A percentile compares a stretch with the other conserved stretches of the same genome.
These are phyloP conservation scores for Oasisia sp. DNA, from an alignment of 2,888 invertebrate genomes.

Conservation along the genomic window DNA sequence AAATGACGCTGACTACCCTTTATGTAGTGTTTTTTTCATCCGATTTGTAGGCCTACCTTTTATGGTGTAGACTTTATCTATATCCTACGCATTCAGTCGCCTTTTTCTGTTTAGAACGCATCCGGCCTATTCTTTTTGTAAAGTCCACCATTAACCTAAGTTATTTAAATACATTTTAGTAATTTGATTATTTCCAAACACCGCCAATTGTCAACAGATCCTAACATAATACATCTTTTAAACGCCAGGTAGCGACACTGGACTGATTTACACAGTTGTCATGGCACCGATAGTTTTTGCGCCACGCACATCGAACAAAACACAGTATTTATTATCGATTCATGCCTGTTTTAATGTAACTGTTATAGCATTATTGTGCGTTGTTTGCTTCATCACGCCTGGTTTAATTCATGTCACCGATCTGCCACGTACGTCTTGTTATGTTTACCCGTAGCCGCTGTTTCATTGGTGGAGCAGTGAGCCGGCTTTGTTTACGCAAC, in stretches of 20 bases:
- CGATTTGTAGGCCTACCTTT: too few species aligned
- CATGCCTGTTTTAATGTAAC: background rate
- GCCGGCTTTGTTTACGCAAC: background rate
- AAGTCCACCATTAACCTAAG: too few species aligned
- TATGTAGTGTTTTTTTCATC: too few species aligned
- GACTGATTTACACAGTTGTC: background rate
- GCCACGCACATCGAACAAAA: background rate
- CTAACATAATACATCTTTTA: background rate
- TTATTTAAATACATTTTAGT: too few species aligned
- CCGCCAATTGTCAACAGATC: too few species aligned
- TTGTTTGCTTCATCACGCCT: background rate
- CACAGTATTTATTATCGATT: background rate
- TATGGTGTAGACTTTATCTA: too few species aligned
- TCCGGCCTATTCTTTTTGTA: too few species aligned
- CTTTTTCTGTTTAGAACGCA: too few species aligned
- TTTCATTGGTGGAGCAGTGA: background rate
- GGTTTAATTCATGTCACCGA: background rate
- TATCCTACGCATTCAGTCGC: too few species aligned
- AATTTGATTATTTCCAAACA: too few species aligned
- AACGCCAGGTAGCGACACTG: background rate
- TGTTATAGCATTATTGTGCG: background rate
- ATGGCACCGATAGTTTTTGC: background rate
- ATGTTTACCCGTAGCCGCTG: background rate
- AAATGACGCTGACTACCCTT: too few species aligned
- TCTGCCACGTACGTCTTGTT: background rate